Evolutionary conservation across 2,797 vertebrate genomes (phyloP).

Genomic region (Coluber constrictor): DNA sequence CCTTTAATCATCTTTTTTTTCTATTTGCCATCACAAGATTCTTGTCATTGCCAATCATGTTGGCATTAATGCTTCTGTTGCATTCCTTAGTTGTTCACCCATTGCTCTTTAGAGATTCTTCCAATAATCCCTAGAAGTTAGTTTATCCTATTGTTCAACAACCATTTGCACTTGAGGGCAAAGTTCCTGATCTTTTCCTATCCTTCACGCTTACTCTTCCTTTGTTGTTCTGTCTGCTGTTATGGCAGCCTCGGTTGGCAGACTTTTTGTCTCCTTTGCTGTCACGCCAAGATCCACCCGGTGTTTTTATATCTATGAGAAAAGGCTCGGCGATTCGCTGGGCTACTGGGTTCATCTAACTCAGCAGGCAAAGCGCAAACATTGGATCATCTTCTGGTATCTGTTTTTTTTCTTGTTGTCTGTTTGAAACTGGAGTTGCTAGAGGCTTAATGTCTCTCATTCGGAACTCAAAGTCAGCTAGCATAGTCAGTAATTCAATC

Average conservation of each 20-base stretch:
- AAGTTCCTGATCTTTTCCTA: constrained; percentile 20
- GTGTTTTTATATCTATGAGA: constrained; percentile 16
- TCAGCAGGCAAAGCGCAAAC: constrained; percentile 10
- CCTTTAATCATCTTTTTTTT: not conserved
- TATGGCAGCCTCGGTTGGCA: constrained; percentile 18
- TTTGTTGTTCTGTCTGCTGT: constrained; percentile 28
- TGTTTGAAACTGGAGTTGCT: constrained; percentile 3
- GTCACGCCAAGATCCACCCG: constrained; percentile 6
- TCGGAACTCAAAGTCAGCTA: not conserved
- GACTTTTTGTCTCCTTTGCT: constrained; percentile 33
- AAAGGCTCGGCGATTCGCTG: not conserved
- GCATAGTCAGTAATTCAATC: not conserved
- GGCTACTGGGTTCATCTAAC: constrained; percentile 17
- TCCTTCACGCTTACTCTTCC: not conserved
- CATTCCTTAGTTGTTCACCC: constrained; percentile 21
- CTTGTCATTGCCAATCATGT: not conserved
- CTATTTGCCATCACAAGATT: not conserved
- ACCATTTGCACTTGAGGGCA: not conserved
- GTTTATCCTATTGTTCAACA: constrained; percentile 19
- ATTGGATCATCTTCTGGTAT: not conserved
- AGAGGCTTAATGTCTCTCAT: not conserved
- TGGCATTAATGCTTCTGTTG: not conserved
- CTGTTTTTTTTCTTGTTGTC: not conserved
- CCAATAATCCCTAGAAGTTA: not conserved
- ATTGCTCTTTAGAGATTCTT: constrained; percentile 16